phyloP scores from a whole-genome alignment of 2,888 invertebrate genomes.

The Octonoba sinensis region DNA sequence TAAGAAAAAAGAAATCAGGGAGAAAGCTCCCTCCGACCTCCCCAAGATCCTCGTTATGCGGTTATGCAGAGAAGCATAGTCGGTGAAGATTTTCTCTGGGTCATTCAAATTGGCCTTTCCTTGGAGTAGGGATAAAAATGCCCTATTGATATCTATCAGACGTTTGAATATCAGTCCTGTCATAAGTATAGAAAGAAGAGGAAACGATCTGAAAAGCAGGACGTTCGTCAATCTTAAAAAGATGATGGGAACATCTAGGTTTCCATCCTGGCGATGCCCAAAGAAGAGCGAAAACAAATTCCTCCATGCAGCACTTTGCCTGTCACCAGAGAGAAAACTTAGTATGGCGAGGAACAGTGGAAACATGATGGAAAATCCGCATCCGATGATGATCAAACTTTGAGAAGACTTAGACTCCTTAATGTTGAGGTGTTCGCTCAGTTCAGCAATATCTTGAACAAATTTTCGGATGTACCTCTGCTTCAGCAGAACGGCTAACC shows the following conservation, averaged over 20 bases:
- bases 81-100: conserved; percentile 30
- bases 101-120: conserved; percentile 23
- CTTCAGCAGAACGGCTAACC: conserved; percentile 34
- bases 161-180: conserved; percentile 41
- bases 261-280: not conserved
- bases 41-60: conserved; percentile 35
- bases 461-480: conserved; percentile 29
- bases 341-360: conserved; percentile 21
- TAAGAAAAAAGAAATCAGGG: conserved; percentile 46
- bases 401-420: conserved; percentile 24
- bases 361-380: conserved; percentile 14
- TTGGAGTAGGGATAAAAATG: conserved; percentile 22
- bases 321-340: conserved; percentile 5
- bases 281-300: conserved; percentile 17
- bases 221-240: conserved; percentile 10
- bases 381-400: conserved; percentile 3
- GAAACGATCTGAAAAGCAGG: conserved; percentile 20
- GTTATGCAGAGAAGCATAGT: conserved; percentile 38
- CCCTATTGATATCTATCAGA: conserved; percentile 35
- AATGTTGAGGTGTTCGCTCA: conserved; percentile 11
- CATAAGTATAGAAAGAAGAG: conserved; percentile 21
- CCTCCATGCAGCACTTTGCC: not conserved
- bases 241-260: not conserved
- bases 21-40: conserved; percentile 27
- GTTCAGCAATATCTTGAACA: conserved; percentile 19